phyloP scores from a whole-genome alignment of 1,140 invertebrate species.

The Bicyclus anynana region DNA sequence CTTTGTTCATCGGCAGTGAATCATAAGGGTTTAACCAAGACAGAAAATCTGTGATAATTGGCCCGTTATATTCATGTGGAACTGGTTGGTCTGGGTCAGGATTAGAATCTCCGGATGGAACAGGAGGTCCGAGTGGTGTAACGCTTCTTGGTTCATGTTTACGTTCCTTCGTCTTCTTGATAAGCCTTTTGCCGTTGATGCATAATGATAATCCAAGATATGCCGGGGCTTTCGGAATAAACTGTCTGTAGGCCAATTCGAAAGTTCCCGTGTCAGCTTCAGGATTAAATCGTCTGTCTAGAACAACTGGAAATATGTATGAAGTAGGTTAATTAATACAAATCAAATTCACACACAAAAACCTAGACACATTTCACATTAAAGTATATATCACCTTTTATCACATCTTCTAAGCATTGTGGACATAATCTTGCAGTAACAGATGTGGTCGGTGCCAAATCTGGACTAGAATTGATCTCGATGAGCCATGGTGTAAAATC shows the following conservation, averaged over 20 bases:
- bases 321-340: background rate
- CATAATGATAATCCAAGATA: conserved; percentile 89
- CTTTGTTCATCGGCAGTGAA: conserved; percentile 55
- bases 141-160: conserved; percentile 47
- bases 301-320: conserved; percentile 84
- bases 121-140: conserved; percentile 39
- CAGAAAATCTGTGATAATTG: conserved; percentile 72
- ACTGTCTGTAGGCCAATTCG: conserved; percentile 87
- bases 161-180: conserved; percentile 62
- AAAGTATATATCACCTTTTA: conserved; percentile 87
- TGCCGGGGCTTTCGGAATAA: conserved; percentile 86
- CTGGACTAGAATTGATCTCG: conserved; percentile 96
- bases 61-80: conserved; percentile 61
- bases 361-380: no score
- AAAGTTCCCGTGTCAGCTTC: conserved; percentile 91
- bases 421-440: conserved; percentile 92
- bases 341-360: no score
- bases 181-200: conserved; percentile 81
- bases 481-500: conserved; percentile 95
- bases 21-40: conserved; percentile 71
- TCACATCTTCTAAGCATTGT: conserved; percentile 92
- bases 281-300: conserved; percentile 88
- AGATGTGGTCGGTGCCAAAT: conserved; percentile 91
- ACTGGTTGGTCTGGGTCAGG: conserved; percentile 47
- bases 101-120: conserved; percentile 38